Percentiles rank a stretch among this genome's conserved stretches.
Evolutionary conservation across 2,888 invertebrate species (phyloP).

Genomic region (Drosophila lacicola): DNA sequence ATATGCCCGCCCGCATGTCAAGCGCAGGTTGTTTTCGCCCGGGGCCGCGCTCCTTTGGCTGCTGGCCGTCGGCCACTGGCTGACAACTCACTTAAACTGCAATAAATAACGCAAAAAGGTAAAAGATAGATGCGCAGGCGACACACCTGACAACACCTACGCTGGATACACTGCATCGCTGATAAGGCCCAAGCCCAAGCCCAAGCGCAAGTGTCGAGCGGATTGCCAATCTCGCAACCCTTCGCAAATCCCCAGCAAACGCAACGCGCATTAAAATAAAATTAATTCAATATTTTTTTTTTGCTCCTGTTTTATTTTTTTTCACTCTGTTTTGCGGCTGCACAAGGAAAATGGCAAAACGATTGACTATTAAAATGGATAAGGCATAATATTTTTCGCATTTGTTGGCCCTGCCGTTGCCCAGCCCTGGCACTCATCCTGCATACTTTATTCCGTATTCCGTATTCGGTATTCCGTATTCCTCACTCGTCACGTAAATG

Average conservation of each 20-base stretch:
- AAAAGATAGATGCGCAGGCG: slow-evolving; percentile 49
- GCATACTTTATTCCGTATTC: background rate
- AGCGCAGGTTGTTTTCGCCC: slow-evolving; percentile 15
- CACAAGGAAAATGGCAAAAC: slow-evolving; percentile 72
- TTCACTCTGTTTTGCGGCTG: slow-evolving; percentile 10
- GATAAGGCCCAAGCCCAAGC: slow-evolving; percentile 50
- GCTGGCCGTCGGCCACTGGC: slow-evolving; percentile 28
- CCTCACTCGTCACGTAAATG: slow-evolving; percentile 69
- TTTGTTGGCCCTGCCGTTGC: slow-evolving; percentile 48
- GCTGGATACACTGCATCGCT: slow-evolving; percentile 48
- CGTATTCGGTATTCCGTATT: too few relatives aligned
- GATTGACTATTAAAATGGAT: slow-evolving; percentile 82
- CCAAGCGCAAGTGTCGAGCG: slow-evolving; percentile 49
- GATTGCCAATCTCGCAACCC: slow-evolving; percentile 67
- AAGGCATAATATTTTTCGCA: slow-evolving; percentile 80
- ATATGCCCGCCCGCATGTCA: slow-evolving; percentile 50
- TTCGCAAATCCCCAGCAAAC: slow-evolving; percentile 67
- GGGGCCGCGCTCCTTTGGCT: background rate
- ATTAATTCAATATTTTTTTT: slow-evolving; percentile 60
- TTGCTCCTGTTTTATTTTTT: slow-evolving; percentile 3
- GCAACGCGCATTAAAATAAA: slow-evolving; percentile 78
- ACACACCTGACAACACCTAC: slow-evolving; percentile 73
- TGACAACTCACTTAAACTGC: slow-evolving; percentile 81
- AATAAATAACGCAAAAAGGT: slow-evolving; percentile 72
- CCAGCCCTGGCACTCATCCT: background rate